phyloP scores from a whole-genome alignment of 1,140 invertebrate species.

The Contarinia nasturtii region DNA sequence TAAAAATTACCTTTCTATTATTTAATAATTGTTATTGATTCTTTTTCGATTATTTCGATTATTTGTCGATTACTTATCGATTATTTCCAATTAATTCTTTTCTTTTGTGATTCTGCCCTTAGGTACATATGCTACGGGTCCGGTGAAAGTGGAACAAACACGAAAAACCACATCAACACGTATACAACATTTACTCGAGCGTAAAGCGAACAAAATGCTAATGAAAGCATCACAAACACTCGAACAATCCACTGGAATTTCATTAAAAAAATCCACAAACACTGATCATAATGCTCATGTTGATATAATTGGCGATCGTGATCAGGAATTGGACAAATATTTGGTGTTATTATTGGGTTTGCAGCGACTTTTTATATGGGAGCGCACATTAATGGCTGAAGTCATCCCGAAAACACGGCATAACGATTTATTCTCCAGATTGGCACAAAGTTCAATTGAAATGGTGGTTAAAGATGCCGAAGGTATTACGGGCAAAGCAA shows the following conservation, averaged over 20 bases:
- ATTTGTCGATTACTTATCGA: no score
- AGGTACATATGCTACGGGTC: background rate
- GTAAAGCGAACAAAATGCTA: conserved; percentile 71
- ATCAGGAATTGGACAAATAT: conserved; percentile 76
- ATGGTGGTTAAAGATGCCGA: conserved; percentile 71
- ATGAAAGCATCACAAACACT: conserved; percentile 65
- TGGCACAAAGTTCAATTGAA: conserved; percentile 70
- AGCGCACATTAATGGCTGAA: conserved; percentile 60
- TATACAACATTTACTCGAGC: conserved; percentile 38
- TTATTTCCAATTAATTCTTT: no score
- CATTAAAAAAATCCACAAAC: conserved; percentile 26
- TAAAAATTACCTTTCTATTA: no score
- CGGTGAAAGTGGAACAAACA: conserved; percentile 9
- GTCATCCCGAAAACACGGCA: conserved; percentile 67
- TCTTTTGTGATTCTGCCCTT: no score
- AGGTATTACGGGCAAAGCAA: conserved; percentile 55
- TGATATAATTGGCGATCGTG: conserved; percentile 50
- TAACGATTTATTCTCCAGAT: conserved; percentile 63
- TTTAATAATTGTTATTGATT: no score
- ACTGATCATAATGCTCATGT: conserved; percentile 21
- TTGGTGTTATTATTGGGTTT: conserved; percentile 67
- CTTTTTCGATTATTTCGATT: no score
- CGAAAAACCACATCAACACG: conserved; percentile 22
- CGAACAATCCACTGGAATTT: conserved; percentile 49
- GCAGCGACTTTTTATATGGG: conserved; percentile 75